A percentile compares a stretch with the other conserved stretches of the same genome.
These are phyloP conservation scores for Philopedon plagiatum DNA, from an alignment of 2,888 invertebrate genomes.

Conservation along the genomic window DNA sequence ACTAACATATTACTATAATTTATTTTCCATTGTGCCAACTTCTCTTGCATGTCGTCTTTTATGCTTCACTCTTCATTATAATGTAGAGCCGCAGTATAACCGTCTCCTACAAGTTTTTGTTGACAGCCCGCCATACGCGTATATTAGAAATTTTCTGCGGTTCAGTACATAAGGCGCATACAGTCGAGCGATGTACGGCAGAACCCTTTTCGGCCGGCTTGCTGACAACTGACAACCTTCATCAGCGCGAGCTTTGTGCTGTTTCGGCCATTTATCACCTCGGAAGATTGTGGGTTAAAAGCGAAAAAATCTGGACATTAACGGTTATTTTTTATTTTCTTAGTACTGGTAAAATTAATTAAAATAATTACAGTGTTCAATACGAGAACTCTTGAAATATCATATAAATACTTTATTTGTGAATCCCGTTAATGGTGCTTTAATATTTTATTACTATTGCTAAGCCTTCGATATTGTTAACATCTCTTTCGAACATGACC, in stretches of 20 bases:
- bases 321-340: no score
- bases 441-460: no score
- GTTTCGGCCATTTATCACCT: constrained; percentile 42
- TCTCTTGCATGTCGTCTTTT: not conserved
- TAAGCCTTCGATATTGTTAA: no score
- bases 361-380: no score
- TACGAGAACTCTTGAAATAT: no score
- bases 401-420: no score
- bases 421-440: no score
- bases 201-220: constrained; percentile 29
- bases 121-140: constrained; percentile 12
- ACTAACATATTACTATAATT: not conserved
- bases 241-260: constrained; percentile 27
- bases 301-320: no score
- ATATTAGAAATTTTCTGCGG: constrained; percentile 11
- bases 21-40: not conserved
- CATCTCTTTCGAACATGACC: no score
- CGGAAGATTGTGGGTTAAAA: no score
- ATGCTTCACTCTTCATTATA: constrained; percentile 5
- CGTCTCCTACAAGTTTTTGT: constrained; percentile 4
- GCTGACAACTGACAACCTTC: constrained; percentile 34
- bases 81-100: constrained; percentile 10
- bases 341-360: no score
- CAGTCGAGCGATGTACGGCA: constrained; percentile 1
- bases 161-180: constrained; percentile 16